A percentile compares a stretch with the other conserved stretches of the same genome.
These are phyloP conservation scores for Calephelis perditalis DNA, from an alignment of 2,888 invertebrate genomes.

Conservation along the genomic window DNA sequence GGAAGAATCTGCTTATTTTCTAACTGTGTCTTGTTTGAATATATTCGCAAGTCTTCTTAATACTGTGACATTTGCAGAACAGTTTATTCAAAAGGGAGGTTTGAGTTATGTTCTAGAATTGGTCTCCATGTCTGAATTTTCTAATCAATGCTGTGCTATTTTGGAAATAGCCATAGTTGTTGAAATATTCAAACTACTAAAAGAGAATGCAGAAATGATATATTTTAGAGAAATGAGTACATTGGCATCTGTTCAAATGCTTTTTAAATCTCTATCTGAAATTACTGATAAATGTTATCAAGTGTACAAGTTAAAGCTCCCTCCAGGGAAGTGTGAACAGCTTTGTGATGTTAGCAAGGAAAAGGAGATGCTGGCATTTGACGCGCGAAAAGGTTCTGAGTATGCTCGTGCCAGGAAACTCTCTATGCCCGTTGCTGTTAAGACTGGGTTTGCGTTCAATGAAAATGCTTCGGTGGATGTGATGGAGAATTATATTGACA, in stretches of 20 bases:
- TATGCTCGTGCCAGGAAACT: constrained; percentile 26
- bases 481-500: constrained; percentile 47
- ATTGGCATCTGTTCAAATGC: constrained; percentile 61
- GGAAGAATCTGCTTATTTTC: constrained; percentile 73
- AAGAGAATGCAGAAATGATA: constrained; percentile 47
- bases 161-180: constrained; percentile 79
- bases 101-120: constrained; percentile 75
- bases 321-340: constrained; percentile 47
- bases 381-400: constrained; percentile 23
- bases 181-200: constrained; percentile 73
- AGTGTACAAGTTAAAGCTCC: constrained; percentile 52
- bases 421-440: constrained; percentile 40
- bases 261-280: constrained; percentile 58
- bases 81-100: constrained; percentile 77
- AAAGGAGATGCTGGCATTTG: constrained; percentile 39
- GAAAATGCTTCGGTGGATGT: constrained; percentile 33
- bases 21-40: constrained; percentile 79
- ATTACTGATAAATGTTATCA: constrained; percentile 56
- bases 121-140: constrained; percentile 72
- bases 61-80: constrained; percentile 75
- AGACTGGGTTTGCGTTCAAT: constrained; percentile 18
- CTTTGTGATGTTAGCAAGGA: constrained; percentile 50
- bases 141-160: constrained; percentile 78
- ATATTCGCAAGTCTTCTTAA: constrained; percentile 78
- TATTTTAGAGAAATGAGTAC: constrained; percentile 56